phyloP scores from a whole-genome alignment of 2,888 invertebrate genomes.

The Epiblema foenella region DNA sequence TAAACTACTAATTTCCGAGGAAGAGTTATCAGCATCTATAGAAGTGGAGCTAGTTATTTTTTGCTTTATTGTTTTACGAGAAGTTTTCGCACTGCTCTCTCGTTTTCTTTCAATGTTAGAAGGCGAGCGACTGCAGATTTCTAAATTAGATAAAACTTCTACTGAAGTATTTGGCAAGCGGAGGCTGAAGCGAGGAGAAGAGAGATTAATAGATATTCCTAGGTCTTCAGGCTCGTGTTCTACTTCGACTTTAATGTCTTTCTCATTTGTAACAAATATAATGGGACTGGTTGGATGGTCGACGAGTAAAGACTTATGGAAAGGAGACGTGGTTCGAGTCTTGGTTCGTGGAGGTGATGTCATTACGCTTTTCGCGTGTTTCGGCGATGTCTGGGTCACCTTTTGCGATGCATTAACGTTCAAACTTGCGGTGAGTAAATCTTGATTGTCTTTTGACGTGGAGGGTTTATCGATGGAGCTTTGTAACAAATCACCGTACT shows the following conservation, averaged over 20 bases:
- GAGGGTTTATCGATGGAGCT: slow-evolving; percentile 72
- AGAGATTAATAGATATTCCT: slow-evolving; percentile 73
- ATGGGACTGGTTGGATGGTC: slow-evolving; percentile 75
- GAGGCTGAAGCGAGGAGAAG: slow-evolving; percentile 76
- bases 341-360: slow-evolving; percentile 77
- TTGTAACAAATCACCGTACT: slow-evolving; percentile 74
- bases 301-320: slow-evolving; percentile 58
- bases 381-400: slow-evolving; percentile 79
- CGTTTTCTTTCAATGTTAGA: slow-evolving; percentile 40
- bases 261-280: slow-evolving; percentile 55
- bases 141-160: slow-evolving; percentile 69
- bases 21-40: slow-evolving; percentile 68
- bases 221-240: slow-evolving; percentile 60
- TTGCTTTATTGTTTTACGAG: slow-evolving; percentile 50
- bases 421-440: slow-evolving; percentile 50
- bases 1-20: slow-evolving; percentile 78
- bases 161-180: slow-evolving; percentile 70
- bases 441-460: slow-evolving; percentile 59
- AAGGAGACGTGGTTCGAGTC: slow-evolving; percentile 77
- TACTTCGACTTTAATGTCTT: slow-evolving; percentile 56
- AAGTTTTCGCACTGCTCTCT: slow-evolving; percentile 36
- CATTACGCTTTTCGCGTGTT: slow-evolving; percentile 75
- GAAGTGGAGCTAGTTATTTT: slow-evolving; percentile 68
- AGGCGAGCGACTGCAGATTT: slow-evolving; percentile 50
- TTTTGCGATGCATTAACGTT: slow-evolving; percentile 69